A percentile compares a stretch with the other conserved stretches of the same genome.
Evolutionary conservation across 2,888 invertebrate species (phyloP).

Genomic region (Trichopoda pennipes): DNA sequence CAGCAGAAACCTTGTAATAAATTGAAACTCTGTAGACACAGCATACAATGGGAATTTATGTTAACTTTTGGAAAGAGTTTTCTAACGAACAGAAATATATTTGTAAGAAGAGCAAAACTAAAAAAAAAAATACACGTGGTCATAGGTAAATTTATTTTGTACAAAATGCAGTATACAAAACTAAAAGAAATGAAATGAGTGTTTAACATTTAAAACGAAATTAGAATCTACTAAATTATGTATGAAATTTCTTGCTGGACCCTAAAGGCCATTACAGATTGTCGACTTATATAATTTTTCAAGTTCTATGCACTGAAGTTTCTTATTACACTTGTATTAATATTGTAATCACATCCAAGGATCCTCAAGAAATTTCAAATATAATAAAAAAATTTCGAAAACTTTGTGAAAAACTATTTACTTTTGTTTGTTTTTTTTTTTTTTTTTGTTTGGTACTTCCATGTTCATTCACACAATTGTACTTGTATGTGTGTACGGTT

Average conservation of each 20-base stretch:
- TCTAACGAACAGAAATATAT: conserved; percentile 4
- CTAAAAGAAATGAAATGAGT: conserved; percentile 10
- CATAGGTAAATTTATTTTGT: conserved; percentile 37
- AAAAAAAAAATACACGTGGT: conserved; percentile 23
- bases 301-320: not conserved
- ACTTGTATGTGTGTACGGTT: not conserved
- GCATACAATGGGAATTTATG: conserved; percentile 30
- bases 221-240: conserved; percentile 52
- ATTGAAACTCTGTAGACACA: conserved; percentile 38
- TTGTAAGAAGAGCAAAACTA: not conserved
- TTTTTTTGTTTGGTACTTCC: not conserved
- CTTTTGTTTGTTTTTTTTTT: too few species aligned
- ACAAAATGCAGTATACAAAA: not conserved
- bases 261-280: conserved; percentile 28
- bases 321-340: not conserved
- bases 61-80: conserved; percentile 39
- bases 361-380: not conserved
- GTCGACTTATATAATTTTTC: conserved; percentile 14
- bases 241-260: conserved; percentile 38
- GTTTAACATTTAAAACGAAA: conserved; percentile 51
- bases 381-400: conserved; percentile 14
- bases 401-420: conserved; percentile 6
- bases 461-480: not conserved
- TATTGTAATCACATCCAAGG: not conserved
- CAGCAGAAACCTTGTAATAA: conserved; percentile 36